Percentiles rank a stretch among this genome's conserved stretches.
Conservation (phyloP, 2,888 invertebrate species). For the Pinctada fucata region DNA sequence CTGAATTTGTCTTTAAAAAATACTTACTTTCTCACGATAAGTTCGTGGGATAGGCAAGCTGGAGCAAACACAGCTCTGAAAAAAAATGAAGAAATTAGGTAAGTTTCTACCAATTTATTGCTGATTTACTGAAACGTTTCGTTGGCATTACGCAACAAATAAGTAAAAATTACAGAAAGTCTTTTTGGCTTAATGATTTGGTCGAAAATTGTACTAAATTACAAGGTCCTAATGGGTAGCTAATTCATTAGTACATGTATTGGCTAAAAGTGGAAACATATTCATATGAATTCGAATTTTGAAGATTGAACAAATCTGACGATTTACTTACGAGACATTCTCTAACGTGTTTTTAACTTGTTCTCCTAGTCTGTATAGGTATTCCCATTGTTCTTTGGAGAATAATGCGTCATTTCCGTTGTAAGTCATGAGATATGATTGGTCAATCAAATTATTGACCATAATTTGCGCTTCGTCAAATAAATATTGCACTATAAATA, state of each 20-base stretch:
- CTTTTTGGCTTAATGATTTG: too few relatives aligned
- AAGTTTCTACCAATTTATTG: not conserved
- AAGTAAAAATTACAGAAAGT: too few relatives aligned
- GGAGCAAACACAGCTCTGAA: slow-evolving; percentile 90
- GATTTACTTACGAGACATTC: slow-evolving; percentile 83
- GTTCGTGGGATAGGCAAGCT: slow-evolving; percentile 94
- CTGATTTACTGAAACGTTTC: too few relatives aligned
- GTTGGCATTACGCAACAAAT: too few relatives aligned
- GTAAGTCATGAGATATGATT: slow-evolving; percentile 53
- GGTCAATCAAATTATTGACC: slow-evolving; percentile 86
- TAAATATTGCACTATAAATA: slow-evolving; percentile 96
- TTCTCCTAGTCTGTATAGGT: slow-evolving; percentile 92
- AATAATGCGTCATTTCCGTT: slow-evolving; percentile 84
- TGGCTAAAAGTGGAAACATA: too few relatives aligned
- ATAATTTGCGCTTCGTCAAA: slow-evolving; percentile 97
- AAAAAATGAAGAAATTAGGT: slow-evolving; percentile 32
- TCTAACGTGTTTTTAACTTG: slow-evolving; percentile 88
- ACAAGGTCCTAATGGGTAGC: too few relatives aligned
- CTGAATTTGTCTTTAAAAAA: not conserved
- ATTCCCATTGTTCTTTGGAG: slow-evolving; percentile 94
- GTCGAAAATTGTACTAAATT: too few relatives aligned
- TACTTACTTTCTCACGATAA: slow-evolving; percentile 83
- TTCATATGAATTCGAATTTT: too few relatives aligned
- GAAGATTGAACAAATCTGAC: not conserved
- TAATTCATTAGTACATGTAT: too few relatives aligned